phyloP scores from a whole-genome alignment of 2,797 vertebrate species.

The Epinephelus malabaricus region DNA sequence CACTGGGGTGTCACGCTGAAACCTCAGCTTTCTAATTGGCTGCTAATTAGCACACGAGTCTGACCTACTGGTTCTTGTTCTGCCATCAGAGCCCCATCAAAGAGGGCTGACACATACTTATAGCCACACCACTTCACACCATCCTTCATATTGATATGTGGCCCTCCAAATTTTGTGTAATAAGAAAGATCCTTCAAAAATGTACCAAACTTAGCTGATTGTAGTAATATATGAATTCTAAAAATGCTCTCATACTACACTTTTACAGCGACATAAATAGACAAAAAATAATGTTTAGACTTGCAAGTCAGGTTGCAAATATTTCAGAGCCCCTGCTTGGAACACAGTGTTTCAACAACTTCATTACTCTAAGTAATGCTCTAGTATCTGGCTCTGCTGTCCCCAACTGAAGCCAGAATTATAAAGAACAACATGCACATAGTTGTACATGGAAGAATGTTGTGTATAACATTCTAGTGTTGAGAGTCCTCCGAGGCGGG shows the following conservation, averaged over 20 bases:
- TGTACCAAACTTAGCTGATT: neutral
- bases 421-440: conserved; percentile 40
- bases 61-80: conserved; percentile 49
- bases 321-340: conserved; percentile 22
- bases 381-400: conserved; percentile 37
- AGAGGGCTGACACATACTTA: neutral
- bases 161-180: neutral
- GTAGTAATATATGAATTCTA: conserved; percentile 2
- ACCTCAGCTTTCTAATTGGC: conserved; percentile 74
- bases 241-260: neutral
- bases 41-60: conserved; percentile 73
- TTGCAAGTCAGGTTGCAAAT: conserved; percentile 31
- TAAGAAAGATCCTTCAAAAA: neutral
- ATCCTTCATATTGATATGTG: neutral
- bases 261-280: neutral
- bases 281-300: neutral
- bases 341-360: conserved; percentile 29
- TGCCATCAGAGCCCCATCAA: conserved; percentile 9
- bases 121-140: neutral
- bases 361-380: conserved; percentile 24
- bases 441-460: conserved; percentile 48
- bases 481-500: conserved; percentile 37
- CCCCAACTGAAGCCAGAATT: conserved; percentile 38
- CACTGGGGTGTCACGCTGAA: conserved; percentile 65
- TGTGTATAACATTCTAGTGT: conserved; percentile 51